Evolutionary conservation across 2,113 vertebrate species (phyloP).

Genomic region (Microtus ochrogaster): DNA sequence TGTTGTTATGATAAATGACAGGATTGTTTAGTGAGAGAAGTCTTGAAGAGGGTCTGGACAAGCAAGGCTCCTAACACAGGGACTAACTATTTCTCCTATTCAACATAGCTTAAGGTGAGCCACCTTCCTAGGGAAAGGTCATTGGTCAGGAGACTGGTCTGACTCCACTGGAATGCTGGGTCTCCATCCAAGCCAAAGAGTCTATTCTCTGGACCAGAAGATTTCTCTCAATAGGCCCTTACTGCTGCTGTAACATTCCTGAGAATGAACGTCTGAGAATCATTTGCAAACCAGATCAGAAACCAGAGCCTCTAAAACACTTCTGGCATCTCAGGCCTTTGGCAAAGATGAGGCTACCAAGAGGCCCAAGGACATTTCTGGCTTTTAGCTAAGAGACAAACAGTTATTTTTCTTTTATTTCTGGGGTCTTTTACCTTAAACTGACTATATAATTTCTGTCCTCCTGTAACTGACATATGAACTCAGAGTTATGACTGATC

Average conservation of each 20-base stretch:
- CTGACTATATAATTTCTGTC: neutral
- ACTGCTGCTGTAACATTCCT: neutral
- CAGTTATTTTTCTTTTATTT: neutral
- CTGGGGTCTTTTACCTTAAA: neutral
- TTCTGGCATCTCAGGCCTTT: neutral
- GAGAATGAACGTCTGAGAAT: neutral
- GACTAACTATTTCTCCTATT: neutral
- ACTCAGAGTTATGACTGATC: neutral
- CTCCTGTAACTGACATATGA: neutral
- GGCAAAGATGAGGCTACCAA: neutral
- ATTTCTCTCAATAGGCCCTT: neutral
- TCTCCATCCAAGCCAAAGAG: neutral
- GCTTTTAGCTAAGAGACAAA: neutral
- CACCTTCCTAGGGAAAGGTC: neutral
- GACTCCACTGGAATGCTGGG: neutral
- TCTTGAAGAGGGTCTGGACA: neutral
- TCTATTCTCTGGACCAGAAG: neutral
- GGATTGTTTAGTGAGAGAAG: neutral
- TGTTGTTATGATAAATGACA: neutral
- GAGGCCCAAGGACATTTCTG: neutral
- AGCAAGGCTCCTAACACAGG: neutral
- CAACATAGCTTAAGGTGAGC: neutral
- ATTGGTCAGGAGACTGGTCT: neutral
- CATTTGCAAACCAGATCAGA: neutral
- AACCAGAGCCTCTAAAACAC: neutral